Evolutionary conservation across 2,113 vertebrate species (phyloP).

Genomic region (Chloropsis hardwickii): DNA sequence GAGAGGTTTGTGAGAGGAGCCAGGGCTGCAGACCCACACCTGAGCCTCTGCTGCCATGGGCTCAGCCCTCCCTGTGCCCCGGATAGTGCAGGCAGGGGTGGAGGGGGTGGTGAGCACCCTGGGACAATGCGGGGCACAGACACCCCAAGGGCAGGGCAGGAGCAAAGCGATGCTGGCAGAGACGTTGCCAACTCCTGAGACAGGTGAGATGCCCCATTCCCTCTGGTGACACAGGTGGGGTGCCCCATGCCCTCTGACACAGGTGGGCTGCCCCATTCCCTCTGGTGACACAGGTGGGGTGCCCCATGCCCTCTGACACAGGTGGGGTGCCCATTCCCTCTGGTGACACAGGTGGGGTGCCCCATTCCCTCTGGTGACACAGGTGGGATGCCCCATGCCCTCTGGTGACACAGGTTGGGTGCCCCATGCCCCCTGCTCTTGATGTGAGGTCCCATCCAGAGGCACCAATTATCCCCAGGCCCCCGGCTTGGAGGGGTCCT

Average conservation of each 20-base stretch:
- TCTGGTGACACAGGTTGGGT: neutral
- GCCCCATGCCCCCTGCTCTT: neutral
- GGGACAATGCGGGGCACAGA: neutral
- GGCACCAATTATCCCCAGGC: neutral
- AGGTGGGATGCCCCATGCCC: neutral
- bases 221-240: neutral
- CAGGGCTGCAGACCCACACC: neutral
- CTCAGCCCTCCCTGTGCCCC: neutral
- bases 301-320: neutral
- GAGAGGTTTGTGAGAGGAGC: neutral
- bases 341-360: neutral
- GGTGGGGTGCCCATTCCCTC: neutral
- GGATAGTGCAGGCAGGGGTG: accelerated
- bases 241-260: neutral
- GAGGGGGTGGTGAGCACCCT: accelerated
- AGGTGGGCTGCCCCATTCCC: neutral
- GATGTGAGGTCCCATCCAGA: accelerated
- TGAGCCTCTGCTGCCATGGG: neutral
- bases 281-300: neutral
- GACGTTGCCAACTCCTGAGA: neutral
- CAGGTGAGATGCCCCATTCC: neutral
- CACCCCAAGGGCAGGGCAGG: neutral
- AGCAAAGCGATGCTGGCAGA: neutral
- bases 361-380: neutral
- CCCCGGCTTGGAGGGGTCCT: accelerated